Conservation (phyloP, 2,888 invertebrate genomes). For the Bugulina stolonifera region DNA sequence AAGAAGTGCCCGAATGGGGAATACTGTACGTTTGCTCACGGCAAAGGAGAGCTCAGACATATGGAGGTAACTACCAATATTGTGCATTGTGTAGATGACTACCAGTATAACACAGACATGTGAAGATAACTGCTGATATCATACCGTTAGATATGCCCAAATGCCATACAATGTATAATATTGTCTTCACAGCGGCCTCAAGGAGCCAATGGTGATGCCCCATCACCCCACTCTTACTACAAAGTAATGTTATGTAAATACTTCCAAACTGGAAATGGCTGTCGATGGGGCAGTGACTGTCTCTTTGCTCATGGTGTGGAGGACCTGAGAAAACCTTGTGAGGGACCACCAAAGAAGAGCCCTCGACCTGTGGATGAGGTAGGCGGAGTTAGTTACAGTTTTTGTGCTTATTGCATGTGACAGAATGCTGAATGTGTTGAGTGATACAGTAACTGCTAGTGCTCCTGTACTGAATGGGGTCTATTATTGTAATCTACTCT, state of each 20-base stretch:
- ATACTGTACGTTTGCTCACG: conserved; percentile 19
- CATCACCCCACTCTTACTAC: not conserved
- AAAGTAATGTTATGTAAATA: not conserved
- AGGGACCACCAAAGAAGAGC: not conserved
- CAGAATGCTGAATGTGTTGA: not conserved
- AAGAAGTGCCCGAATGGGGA: not conserved
- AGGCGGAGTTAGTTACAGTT: no score
- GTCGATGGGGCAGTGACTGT: not conserved
- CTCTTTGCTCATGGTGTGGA: conserved; percentile 15
- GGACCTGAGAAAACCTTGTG: not conserved
- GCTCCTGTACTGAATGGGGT: not conserved
- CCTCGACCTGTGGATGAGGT: no score
- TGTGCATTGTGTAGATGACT: no score
- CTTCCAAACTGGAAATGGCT: not conserved
- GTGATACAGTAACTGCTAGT: not conserved
- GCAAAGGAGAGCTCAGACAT: not conserved
- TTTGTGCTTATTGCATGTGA: no score
- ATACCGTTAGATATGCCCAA: no score
- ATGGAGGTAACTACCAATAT: not conserved
- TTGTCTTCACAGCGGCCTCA: no score
- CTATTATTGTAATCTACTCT: not conserved
- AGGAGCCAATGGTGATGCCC: no score
- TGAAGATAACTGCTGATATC: no score
- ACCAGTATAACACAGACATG: no score
- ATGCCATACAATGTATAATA: no score